phyloP scores from a whole-genome alignment of 2,888 invertebrate genomes.

The Bombylius discolor region DNA sequence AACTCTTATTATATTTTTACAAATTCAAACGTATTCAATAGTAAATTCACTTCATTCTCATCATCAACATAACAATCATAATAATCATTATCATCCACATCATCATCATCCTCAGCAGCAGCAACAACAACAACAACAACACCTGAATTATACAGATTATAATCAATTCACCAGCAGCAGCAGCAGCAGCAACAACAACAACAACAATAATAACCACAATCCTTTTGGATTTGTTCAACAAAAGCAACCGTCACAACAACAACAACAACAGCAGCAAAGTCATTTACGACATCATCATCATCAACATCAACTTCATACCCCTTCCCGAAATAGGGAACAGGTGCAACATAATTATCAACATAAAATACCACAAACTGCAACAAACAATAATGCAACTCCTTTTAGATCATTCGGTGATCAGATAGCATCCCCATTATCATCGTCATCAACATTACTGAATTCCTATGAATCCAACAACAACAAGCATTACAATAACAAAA shows the following conservation, averaged over 20 bases:
- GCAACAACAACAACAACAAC: background rate
- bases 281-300: constrained; percentile 1
- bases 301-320: background rate
- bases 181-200: background rate
- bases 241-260: background rate
- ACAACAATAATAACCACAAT: background rate
- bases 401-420: background rate
- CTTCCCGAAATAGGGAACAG: background rate
- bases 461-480: too few relatives aligned
- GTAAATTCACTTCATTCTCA: background rate
- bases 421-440: background rate
- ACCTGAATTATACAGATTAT: too few relatives aligned
- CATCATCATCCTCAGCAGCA: constrained; percentile 1
- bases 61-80: background rate
- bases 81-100: background rate
- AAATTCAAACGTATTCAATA: background rate
- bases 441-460: background rate
- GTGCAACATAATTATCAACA: background rate
- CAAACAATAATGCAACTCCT: background rate
- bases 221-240: too few relatives aligned
- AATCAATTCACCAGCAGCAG: background rate
- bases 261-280: background rate
- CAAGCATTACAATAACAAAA: too few relatives aligned
- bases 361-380: background rate
- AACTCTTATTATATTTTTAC: background rate